A percentile compares a stretch with the other conserved stretches of the same genome.
Conservation (phyloP, 2,888 invertebrate species). For the Caenorhabditis afra region DNA sequence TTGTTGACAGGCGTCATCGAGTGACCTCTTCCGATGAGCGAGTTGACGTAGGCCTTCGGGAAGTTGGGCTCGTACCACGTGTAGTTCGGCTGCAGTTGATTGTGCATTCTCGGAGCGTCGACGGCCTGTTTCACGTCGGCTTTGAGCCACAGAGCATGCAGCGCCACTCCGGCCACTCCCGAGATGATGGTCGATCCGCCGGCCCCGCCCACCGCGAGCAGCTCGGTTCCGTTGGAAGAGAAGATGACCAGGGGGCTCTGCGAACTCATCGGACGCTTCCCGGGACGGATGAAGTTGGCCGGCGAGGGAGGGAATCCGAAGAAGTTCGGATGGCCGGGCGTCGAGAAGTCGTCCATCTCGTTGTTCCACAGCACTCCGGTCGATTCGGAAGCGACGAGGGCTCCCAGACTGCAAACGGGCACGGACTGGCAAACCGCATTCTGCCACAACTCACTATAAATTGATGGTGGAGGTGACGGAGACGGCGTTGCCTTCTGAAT, state of each 20-base stretch:
- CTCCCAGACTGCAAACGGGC: conserved; percentile 87
- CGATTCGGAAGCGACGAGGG: conserved; percentile 86
- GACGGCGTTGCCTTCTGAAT: conserved; percentile 90
- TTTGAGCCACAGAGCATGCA: conserved; percentile 72
- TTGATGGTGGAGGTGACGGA: conserved; percentile 93
- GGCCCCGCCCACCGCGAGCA: conserved; percentile 76
- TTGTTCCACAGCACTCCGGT: conserved; percentile 94
- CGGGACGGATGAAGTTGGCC: conserved; percentile 89
- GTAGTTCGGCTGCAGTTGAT: conserved; percentile 83
- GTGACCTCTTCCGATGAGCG: conserved; percentile 68
- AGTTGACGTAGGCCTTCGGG: conserved; percentile 68
- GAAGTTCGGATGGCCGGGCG: conserved; percentile 83
- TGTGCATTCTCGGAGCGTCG: conserved; percentile 89
- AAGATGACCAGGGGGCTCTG: conserved; percentile 91
- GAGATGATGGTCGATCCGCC: conserved; percentile 79
- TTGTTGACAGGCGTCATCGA: conserved; percentile 64
- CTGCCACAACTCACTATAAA: conserved; percentile 85
- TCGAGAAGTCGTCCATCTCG: conserved; percentile 93
- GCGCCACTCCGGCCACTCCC: conserved; percentile 73
- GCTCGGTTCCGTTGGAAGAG: conserved; percentile 87
- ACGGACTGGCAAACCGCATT: too few species aligned
- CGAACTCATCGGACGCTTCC: conserved; percentile 90
- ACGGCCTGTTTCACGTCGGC: conserved; percentile 83
- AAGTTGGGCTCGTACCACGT: conserved; percentile 71
- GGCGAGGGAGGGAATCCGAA: conserved; percentile 85